Percentiles rank a stretch among this genome's conserved stretches.
phyloP scores from a whole-genome alignment of 92 coral and sea anemone genomes.

The Muricea muricata region DNA sequence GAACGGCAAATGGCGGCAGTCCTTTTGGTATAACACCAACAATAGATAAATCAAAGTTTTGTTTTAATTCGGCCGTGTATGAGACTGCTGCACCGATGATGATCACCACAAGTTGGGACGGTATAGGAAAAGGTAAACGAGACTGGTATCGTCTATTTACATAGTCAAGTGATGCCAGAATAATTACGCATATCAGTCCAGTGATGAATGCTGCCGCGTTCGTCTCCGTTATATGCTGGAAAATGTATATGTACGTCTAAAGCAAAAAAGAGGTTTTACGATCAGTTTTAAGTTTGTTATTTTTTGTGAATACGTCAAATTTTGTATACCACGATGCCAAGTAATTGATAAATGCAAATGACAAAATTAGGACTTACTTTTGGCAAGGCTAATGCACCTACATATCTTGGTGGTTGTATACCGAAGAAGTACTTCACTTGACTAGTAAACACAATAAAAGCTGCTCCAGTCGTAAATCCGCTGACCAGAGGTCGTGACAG shows the following conservation, averaged over 20 bases:
- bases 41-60: conserved; percentile 71
- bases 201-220: conserved; percentile 87
- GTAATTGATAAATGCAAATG: too few species aligned
- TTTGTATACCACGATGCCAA: too few species aligned
- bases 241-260: conserved; percentile 80
- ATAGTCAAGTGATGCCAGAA: conserved; percentile 75
- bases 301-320: too few species aligned
- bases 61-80: conserved; percentile 73
- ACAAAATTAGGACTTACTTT: conserved; percentile 70
- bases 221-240: conserved; percentile 75
- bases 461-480: conserved; percentile 97
- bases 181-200: conserved; percentile 71
- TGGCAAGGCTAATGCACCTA: conserved; percentile 67
- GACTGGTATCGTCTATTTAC: conserved; percentile 72
- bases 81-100: conserved; percentile 82
- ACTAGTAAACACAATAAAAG: conserved; percentile 78
- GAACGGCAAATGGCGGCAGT: conserved; percentile 80
- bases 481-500: conserved; percentile 91
- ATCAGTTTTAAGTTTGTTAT: too few species aligned
- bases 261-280: neutral
- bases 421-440: conserved; percentile 87
- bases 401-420: conserved; percentile 66
- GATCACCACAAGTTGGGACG: conserved; percentile 93
- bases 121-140: conserved; percentile 78
- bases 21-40: conserved; percentile 86